Percentiles rank a stretch among this genome's conserved stretches.
Evolutionary conservation across 2,888 invertebrate species (phyloP).

Genomic region (Galeruca laticollis): DNA sequence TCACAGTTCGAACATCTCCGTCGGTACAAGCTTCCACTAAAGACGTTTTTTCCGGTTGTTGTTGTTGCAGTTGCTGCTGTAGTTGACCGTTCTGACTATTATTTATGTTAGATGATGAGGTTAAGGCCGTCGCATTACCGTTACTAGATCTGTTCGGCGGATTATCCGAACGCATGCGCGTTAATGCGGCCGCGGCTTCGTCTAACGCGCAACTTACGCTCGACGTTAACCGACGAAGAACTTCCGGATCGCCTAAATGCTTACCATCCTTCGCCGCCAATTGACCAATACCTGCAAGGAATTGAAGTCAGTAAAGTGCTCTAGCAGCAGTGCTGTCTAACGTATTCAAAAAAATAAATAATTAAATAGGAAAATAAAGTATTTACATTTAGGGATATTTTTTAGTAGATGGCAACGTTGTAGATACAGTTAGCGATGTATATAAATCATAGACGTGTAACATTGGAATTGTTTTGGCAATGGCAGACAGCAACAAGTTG

Average conservation of each 20-base stretch:
- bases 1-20: slow-evolving; percentile 93
- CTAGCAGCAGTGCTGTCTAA: too few species aligned
- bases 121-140: slow-evolving; percentile 18
- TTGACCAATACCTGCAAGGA: slow-evolving; percentile 83
- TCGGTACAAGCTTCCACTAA: slow-evolving; percentile 94
- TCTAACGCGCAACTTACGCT: slow-evolving; percentile 91
- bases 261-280: slow-evolving; percentile 84
- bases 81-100: slow-evolving; percentile 13
- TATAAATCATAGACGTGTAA: too few species aligned
- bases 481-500: too few species aligned
- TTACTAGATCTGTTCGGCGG: slow-evolving; percentile 32
- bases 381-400: too few species aligned
- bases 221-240: slow-evolving; percentile 86
- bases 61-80: slow-evolving; percentile 33
- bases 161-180: slow-evolving; percentile 94
- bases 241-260: slow-evolving; percentile 89
- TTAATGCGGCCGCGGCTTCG: slow-evolving; percentile 96
- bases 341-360: too few species aligned
- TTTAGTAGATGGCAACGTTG: too few species aligned
- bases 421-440: too few species aligned
- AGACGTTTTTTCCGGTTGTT: slow-evolving; percentile 66
- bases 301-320: too few species aligned
- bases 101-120: slow-evolving; percentile 15
- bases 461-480: too few species aligned
- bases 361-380: too few species aligned